Base-by-base conservation (phyloP, 2,888 invertebrate species). In the Pseudoips prasinana region DNA sequence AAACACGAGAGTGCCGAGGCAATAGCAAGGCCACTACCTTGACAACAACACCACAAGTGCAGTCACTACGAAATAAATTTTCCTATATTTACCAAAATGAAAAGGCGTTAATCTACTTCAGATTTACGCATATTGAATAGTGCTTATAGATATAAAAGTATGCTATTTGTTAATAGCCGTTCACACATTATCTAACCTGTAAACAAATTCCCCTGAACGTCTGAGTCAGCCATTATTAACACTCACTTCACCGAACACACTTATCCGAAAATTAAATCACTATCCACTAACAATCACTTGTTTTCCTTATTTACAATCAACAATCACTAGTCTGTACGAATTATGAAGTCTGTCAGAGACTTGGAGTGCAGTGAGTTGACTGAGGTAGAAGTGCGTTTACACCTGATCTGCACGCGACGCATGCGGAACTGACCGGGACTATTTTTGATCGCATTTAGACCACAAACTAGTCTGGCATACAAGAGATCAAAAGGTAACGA, bases 371-470 rank as follows among this genome's bases (percentile, higher is more conserved):
- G 32, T 46, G 48, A 55, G 51, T 53, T 53, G 50, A 64, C 63
- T 63, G 58, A 61, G 46, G 54, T 63, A 64, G 64, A 58, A 47
- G 51, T 59, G 54, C 63, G 68, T 76, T 82, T 72, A 73, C 85
- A 87, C 86, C 87, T 86, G 85, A 80, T 56, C 58, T 64, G 64
- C 64, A 55, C 50, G 68, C 68, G 63, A 72, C 70, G 73, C 64
- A 85, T 64, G 76, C 86, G 87, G 85, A 87, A 86, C 82, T 79
- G 69, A 56, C 58, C 62, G 56, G 48, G 69, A 77, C 82, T 84
- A 86, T 85, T 85, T 82, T 69, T 59, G 75, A 72, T 67, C 70
- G 70, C 69, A 81, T 83, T 75, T 76, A 81, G 84, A 82, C 83
- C 79, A 80, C 79, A 76, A 63, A 73, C 67, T 66, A 70, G 73